Evolutionary conservation across 1,140 invertebrate species (phyloP).

Genomic region (Drosophila ambigua): DNA sequence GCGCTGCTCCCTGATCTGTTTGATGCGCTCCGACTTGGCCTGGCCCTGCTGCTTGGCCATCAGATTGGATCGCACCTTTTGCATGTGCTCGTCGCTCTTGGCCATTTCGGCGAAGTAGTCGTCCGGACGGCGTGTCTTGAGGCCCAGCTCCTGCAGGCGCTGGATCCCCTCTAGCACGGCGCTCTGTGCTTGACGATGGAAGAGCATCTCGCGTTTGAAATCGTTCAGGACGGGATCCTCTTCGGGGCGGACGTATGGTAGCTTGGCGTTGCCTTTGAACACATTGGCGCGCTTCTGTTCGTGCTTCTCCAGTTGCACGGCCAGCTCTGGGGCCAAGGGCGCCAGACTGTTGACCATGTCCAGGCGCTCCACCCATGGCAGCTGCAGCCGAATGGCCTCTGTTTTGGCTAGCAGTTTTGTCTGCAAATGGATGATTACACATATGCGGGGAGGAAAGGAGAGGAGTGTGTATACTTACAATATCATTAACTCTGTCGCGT

Average conservation of each 20-base stretch:
- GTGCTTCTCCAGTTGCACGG: conserved; percentile 90
- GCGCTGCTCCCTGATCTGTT: conserved; percentile 94
- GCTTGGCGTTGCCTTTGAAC: conserved; percentile 88
- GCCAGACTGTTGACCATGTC: conserved; percentile 91
- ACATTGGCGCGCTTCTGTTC: conserved; percentile 88
- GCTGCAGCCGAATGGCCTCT: conserved; percentile 88
- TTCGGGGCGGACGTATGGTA: conserved; percentile 86
- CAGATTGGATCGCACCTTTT: conserved; percentile 94
- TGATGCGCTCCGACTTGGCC: conserved; percentile 94
- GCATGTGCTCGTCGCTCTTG: conserved; percentile 98
- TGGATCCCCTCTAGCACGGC: conserved; percentile 92
- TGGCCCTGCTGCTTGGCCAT: conserved; percentile 92
- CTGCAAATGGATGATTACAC: conserved; percentile 83
- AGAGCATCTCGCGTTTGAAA: conserved; percentile 95
- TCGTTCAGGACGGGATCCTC: conserved; percentile 95
- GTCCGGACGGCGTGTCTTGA: conserved; percentile 93
- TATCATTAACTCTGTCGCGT: conserved; percentile 87
- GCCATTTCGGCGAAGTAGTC: conserved; percentile 99
- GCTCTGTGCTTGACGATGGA: conserved; percentile 96
- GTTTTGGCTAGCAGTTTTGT: conserved; percentile 89
- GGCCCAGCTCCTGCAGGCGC: conserved; percentile 89
- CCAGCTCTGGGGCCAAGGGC: conserved; percentile 92
- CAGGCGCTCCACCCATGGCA: conserved; percentile 94
- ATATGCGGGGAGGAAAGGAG: no score
- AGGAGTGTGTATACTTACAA: conserved; percentile 84